phyloP scores from a whole-genome alignment of 2,888 invertebrate genomes.

The Melikaiella ostensackeni region DNA sequence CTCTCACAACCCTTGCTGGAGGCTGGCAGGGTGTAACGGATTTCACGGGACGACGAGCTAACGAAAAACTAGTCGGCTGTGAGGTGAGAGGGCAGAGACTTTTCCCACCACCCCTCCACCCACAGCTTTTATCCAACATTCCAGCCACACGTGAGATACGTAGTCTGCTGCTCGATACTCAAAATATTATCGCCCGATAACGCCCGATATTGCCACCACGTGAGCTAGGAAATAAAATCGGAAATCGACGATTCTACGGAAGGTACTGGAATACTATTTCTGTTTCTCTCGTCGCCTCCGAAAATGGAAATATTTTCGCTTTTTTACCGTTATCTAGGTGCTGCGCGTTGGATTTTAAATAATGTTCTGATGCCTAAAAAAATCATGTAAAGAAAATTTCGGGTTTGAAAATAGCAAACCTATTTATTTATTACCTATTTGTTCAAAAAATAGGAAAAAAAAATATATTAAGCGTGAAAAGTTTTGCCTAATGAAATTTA shows the following conservation, averaged over 20 bases:
- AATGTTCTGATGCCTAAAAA: no score
- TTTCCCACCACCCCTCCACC: constrained; percentile 37
- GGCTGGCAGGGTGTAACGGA: constrained; percentile 67
- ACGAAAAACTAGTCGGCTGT: constrained; percentile 75
- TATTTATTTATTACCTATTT: no score
- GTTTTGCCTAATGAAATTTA: no score
- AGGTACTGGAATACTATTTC: constrained; percentile 1
- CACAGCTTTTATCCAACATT: constrained; percentile 53
- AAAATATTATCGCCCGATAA: constrained; percentile 22
- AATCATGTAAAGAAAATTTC: no score
- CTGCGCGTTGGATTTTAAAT: not conserved
- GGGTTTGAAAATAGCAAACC: no score
- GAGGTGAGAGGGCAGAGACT: constrained; percentile 69
- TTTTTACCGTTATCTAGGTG: not conserved
- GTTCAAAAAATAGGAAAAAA: not conserved
- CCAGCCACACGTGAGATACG: constrained; percentile 29
- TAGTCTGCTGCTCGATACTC: constrained; percentile 11
- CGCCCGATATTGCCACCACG: not conserved
- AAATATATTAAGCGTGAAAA: no score
- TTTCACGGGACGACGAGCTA: constrained; percentile 74
- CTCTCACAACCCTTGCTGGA: constrained; percentile 10
- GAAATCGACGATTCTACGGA: not conserved
- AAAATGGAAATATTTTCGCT: not conserved
- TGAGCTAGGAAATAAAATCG: constrained; percentile 7
- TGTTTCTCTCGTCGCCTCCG: not conserved